Base-by-base conservation (phyloP, 2,113 vertebrate genomes). In the Tylochromis polylepis region DNA sequence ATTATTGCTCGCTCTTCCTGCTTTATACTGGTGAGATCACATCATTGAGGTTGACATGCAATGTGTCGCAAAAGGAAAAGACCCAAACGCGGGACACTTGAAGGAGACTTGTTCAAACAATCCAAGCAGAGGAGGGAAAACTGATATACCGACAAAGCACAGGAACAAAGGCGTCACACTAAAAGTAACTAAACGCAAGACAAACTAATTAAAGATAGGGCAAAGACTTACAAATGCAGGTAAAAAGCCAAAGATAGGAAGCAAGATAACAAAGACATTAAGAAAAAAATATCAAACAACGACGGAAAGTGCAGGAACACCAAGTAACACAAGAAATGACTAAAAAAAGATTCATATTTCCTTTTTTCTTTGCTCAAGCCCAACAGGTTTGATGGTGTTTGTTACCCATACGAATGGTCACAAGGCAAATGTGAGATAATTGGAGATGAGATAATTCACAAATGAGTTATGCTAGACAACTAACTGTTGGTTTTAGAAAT, bases 1-100 rank as follows among this genome's bases (percentile, higher is more conserved):
- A 12, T 29, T 75, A 18, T 46, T 46, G 41, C 22, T 72, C 0
- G 14, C 0, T 46, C 22, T 0, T 27, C 67, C 41, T 46, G 67
- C 67, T 46, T 46, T 72, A 1, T 0, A 11, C 24, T 75, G 41
- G 16, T 51, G 43, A 77, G 1, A 77, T 75, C 49, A 49, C 29
- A 77, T 27, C 1, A 0, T 6, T 49, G 0, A 75, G 6, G 29
- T 75, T 16, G 38, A 15, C n/a, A 27, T 11, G 16, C 2, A 29
- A 2, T 29, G 16, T 46, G 27, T 46, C 60, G 15, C 9, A 0
- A 49, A 10, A 2, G 22, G 14, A 72, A 49, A 72, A 11, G 41
- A 46, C 14, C 22, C 41, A 46, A 72, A 24, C 11, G 67, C 43
- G 24, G 0, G 22, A 27, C 8, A 1, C 12, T 43, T 70, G 34